phyloP scores from a whole-genome alignment of 2,113 vertebrate species.

The Osmerus eperlanus region DNA sequence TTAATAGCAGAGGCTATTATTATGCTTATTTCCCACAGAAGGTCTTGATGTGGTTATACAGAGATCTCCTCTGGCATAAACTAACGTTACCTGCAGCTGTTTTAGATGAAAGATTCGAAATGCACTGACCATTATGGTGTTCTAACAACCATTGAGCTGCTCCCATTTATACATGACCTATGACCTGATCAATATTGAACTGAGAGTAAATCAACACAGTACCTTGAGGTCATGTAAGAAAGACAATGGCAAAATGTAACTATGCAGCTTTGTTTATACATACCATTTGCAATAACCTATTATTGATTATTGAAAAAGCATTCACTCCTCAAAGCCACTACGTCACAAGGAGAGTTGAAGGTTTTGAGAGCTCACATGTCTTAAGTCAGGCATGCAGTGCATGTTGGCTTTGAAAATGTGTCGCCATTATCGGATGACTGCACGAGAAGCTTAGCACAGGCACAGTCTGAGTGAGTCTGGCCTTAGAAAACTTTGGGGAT shows the following conservation, averaged over 20 bases:
- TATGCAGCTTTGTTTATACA: not conserved
- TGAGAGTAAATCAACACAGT: not conserved
- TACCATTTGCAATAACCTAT: no score
- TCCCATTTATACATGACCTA: not conserved
- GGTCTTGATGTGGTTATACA: no score
- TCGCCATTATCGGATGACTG: conserved; percentile 2
- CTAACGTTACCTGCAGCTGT: not conserved
- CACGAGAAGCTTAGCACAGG: not conserved
- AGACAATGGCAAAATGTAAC: not conserved
- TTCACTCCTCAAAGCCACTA: no score
- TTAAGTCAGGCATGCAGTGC: not conserved
- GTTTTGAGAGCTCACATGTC: not conserved
- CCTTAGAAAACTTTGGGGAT: conserved; percentile 4
- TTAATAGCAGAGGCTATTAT: no score
- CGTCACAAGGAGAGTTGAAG: not conserved
- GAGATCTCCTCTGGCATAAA: not conserved
- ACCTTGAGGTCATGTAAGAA: not conserved
- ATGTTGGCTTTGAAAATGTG: conserved; percentile 5
- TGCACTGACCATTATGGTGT: not conserved
- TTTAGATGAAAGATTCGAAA: not conserved
- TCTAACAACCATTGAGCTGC: conserved; percentile 2
- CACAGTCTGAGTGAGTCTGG: conserved; percentile 16
- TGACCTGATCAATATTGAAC: conserved; percentile 11
- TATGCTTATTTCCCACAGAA: no score
- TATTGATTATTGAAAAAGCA: no score